phyloP scores from a whole-genome alignment of 2,888 invertebrate species.

The Tetramorium bicarinatum region DNA sequence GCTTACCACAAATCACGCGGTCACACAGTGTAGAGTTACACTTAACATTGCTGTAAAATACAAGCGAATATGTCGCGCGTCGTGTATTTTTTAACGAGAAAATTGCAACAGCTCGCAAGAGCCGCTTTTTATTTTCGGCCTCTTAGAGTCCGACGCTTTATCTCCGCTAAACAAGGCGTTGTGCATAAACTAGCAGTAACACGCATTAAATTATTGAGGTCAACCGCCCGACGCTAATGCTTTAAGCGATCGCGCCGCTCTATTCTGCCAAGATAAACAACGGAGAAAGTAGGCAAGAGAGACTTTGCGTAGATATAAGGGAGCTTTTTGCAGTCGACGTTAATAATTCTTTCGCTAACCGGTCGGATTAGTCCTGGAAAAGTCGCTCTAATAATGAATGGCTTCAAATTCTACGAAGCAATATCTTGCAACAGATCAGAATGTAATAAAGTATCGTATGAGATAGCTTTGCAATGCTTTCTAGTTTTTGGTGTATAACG shows the following conservation, averaged over 20 bases:
- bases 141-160: conserved; percentile 23
- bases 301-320: conserved; percentile 52
- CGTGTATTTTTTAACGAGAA: conserved; percentile 8
- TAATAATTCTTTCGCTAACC: conserved; percentile 59
- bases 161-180: conserved; percentile 39
- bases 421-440: neutral
- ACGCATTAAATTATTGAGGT: conserved; percentile 65
- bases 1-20: neutral
- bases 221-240: conserved; percentile 49
- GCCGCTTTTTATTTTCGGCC: conserved; percentile 30
- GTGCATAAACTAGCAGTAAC: conserved; percentile 50
- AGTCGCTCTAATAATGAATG: conserved; percentile 31
- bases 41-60: conserved; percentile 41
- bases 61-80: conserved; percentile 13
- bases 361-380: conserved; percentile 41
- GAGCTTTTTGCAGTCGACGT: conserved; percentile 44
- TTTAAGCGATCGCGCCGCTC: conserved; percentile 52
- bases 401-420: conserved; percentile 11
- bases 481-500: neutral
- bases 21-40: neutral
- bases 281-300: conserved; percentile 52
- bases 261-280: conserved; percentile 60
- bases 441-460: neutral
- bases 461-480: neutral
- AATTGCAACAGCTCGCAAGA: neutral